Evolutionary conservation across 2,797 vertebrate genomes (phyloP), one percentile per base, ranked within the genome.

Genomic region (Enteromius radiatus): DNA sequence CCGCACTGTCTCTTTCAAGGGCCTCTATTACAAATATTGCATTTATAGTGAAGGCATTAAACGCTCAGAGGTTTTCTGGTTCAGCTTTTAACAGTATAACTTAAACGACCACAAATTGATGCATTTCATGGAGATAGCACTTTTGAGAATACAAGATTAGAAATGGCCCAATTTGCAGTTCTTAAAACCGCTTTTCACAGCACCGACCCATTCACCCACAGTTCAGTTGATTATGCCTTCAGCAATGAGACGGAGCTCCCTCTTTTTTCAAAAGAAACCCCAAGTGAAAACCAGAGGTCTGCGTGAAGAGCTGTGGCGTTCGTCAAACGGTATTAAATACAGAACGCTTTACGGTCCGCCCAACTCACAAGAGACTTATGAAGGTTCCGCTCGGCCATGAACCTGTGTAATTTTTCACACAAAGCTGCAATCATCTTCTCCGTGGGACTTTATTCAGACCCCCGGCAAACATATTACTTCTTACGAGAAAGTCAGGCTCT

Each of bases 121-220:
- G 70, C 47, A 52, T 74, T 81, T 81, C 64, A 14, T 33, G 1
- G 45, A 78, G 68, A 81, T 81, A 45, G 49, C 33, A 21, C 33
- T 84, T 69, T 5, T 64, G 80, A 77, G 75, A 85, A 81, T 76
- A 38, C 73, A 63, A 21, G 65, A 78, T 80, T 64, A 68, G 84
- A 90, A 89, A 83, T 17, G 49, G 45, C 68, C 26, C 28, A 83
- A 73, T 81, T 88, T 87, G 87, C 77, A 23, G 74, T 86, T 88
- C 74, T 83, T 76, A 82, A 68, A 78, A 73, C 77, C 70, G 68
- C 54, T 85, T 88, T 89, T 86, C 88, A 78, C 56, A 81, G 21
- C 73, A 86, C 67, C 23, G 28, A 5, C 12, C 67, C 54, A 86
- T 87, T 85, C 74, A 80, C 70, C 78, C 67, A 84, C 41, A 31